Evolutionary conservation across 2,888 invertebrate genomes (phyloP), one percentile per base, ranked within the genome.

Genomic region (Drosophila macrothrix): DNA sequence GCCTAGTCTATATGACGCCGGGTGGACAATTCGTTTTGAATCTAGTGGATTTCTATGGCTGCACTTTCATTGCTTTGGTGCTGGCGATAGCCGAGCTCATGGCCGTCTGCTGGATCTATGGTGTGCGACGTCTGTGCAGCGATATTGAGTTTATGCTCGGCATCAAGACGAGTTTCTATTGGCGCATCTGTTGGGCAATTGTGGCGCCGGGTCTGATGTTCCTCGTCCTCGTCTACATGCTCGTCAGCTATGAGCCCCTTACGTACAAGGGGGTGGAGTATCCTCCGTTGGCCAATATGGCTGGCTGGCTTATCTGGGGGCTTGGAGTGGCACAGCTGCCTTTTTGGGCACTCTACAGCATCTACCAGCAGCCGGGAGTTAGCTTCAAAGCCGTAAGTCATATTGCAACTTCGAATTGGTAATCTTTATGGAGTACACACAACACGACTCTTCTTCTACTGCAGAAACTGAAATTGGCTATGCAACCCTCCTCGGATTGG

Each of bases 91-190:
- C 94, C 46, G 96, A 97, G 92, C 94, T 96, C 59, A 86, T 96
- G 25, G 95, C 96, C 1, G 93, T 97, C 9, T 94, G 95, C 63
- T 97, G 96, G 96, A 94, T 97, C 62, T 97, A 97, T 88, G 96
- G 97, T 7, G 91, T 96, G n/a, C 94, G 95, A 76, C 95, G 96
- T 55, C 94, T 96, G 73, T 95, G 96, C 78, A 93, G 94, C 52
- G 97, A 97, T 88, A 94, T 97, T 56, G 96, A 97, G 91, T 97
- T 96, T 91, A 97, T 97, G 97, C 92, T 96, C 81, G 95, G 95
- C 41, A 93, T 94, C 2, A 95, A 95, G 91, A 93, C 93, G 2
- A 82, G 96, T 1, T 83, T 95, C 28, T 97, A 97, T 91, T 97
- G 97, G 97, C 95, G 97, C 76, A 84, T 96, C 43, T 97, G 97